These are phyloP conservation scores for Hypotaenidia okinawae DNA, from an alignment of 2,797 vertebrate species.

Conservation along the genomic window DNA sequence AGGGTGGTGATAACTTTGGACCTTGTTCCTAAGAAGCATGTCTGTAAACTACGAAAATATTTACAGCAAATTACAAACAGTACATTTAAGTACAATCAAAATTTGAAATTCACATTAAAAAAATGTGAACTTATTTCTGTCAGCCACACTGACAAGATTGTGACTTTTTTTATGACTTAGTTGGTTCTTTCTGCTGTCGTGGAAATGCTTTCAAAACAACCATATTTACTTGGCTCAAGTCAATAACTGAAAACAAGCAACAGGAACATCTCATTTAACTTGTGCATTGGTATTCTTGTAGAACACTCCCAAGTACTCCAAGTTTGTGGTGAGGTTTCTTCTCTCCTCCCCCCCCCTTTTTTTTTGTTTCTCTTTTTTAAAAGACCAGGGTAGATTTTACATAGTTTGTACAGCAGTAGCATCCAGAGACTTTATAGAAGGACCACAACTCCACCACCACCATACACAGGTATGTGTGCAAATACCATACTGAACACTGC, in stretches of 20 bases:
- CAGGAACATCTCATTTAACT: neutral
- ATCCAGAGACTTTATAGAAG: neutral
- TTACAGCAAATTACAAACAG: neutral
- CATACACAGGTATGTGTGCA: neutral
- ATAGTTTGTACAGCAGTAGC: neutral
- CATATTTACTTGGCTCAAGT: neutral
- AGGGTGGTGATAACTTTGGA: neutral
- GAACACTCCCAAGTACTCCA: neutral
- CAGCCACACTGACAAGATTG: neutral
- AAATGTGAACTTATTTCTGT: neutral
- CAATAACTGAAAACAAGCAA: neutral
- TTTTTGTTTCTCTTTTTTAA: neutral
- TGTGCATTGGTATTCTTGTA: neutral
- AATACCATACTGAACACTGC: neutral
- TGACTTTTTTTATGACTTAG: neutral
- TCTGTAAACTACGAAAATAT: neutral
- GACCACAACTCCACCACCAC: no score
- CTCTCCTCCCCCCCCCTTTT: no score
- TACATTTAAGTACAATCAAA: neutral
- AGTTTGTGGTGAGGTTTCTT: neutral
- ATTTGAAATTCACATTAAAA: neutral
- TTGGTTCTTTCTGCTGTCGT: neutral
- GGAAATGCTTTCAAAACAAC: neutral
- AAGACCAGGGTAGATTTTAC: neutral
- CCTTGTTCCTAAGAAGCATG: neutral